Evolutionary conservation across 2,888 invertebrate genomes (phyloP).

Genomic region (Drosophila vallismaia): DNA sequence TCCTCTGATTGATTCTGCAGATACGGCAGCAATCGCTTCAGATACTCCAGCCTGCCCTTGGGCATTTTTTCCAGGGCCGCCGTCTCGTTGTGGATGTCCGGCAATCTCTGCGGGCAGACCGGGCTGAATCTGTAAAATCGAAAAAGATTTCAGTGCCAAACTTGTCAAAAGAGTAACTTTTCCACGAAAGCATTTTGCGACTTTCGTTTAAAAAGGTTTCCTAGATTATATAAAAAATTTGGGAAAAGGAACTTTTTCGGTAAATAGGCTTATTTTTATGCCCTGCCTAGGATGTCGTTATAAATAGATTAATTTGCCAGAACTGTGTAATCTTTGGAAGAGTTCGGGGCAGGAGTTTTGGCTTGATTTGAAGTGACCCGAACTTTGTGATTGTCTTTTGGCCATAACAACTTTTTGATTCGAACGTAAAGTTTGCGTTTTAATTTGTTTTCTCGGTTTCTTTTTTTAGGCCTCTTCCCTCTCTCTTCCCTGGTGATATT

Average conservation of each 20-base stretch:
- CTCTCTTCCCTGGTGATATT: not conserved
- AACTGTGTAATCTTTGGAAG: conserved; percentile 68
- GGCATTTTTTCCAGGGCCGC: conserved; percentile 94
- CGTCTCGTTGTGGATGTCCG: conserved; percentile 93
- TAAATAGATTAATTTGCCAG: conserved; percentile 76
- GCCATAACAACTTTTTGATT: conserved; percentile 73
- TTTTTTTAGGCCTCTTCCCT: not conserved
- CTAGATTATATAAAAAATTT: conserved; percentile 15
- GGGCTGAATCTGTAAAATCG: conserved; percentile 88
- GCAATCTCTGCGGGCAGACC: conserved; percentile 96
- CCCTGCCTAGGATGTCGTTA: conserved; percentile 61
- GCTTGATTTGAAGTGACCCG: not conserved
- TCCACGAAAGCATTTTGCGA: conserved; percentile 22
- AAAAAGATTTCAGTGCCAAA: conserved; percentile 44
- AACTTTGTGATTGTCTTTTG: conserved; percentile 58
- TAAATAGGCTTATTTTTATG: conserved; percentile 64
- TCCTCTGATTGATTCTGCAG: conserved; percentile 97
- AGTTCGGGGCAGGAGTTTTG: conserved; percentile 22
- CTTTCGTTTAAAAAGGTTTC: conserved; percentile 49
- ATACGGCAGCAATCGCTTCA: conserved; percentile 93
- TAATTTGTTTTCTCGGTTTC: conserved; percentile 53
- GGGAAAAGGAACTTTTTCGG: conserved; percentile 36
- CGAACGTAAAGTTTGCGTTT: conserved; percentile 57
- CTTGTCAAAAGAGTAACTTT: conserved; percentile 58
- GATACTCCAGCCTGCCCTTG: conserved; percentile 93